phyloP scores from a whole-genome alignment of 2,113 vertebrate species.

The Oxyura jamaicensis region DNA sequence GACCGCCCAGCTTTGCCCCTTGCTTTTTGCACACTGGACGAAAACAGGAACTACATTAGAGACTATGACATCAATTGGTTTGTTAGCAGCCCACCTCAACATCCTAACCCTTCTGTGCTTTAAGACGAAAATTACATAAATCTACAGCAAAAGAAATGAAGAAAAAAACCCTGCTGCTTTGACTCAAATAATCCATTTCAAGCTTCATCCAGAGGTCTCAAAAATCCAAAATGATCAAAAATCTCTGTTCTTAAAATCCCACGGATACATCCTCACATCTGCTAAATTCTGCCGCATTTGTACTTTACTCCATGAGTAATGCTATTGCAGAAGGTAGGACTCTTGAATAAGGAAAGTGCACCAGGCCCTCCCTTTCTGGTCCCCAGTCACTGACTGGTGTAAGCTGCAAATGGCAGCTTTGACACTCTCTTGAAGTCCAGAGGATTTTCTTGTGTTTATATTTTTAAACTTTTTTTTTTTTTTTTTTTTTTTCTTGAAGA shows the following conservation, averaged over 20 bases:
- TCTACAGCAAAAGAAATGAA: not conserved
- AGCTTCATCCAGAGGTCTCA: not conserved
- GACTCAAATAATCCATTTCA: not conserved
- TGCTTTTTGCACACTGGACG: not conserved
- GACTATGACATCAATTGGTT: not conserved
- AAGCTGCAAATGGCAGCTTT: not conserved
- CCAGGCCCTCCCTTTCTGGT: not conserved
- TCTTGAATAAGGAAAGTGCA: not conserved
- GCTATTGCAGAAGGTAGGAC: not conserved
- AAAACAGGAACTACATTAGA: not conserved
- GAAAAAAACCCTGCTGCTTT: not conserved
- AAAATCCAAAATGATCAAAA: not conserved
- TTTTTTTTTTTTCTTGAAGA: not conserved
- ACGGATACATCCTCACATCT: rapidly evolving
- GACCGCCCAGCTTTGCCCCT: not conserved
- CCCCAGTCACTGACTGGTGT: not conserved
- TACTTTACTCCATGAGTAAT: not conserved
- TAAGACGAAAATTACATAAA: not conserved
- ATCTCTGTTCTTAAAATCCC: not conserved
- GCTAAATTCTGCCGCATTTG: not conserved
- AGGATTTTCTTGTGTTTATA: not conserved
- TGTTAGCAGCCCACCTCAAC: not conserved
- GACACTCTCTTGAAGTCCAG: not conserved
- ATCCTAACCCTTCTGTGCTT: not conserved
- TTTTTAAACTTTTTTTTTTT: not conserved